These are phyloP conservation scores for Zaprionus camerounensis DNA, from an alignment of 1,140 invertebrate genomes.

Conservation along the genomic window DNA sequence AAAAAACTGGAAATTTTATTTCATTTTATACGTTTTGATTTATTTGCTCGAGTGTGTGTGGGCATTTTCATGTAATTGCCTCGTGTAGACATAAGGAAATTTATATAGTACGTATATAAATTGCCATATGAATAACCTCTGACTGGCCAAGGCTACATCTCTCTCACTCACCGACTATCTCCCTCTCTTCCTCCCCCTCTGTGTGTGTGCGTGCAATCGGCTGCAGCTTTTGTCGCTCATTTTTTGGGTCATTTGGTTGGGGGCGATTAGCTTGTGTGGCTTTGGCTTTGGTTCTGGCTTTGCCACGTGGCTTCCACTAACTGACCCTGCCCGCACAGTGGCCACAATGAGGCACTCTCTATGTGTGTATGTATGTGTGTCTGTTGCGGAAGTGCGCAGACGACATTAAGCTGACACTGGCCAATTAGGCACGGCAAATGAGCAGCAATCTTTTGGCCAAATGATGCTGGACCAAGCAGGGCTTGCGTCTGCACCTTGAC, in stretches of 20 bases:
- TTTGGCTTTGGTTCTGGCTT: constrained; percentile 19
- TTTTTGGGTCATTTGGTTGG: constrained; percentile 76
- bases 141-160: neutral
- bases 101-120: constrained; percentile 54
- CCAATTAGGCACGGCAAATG: constrained; percentile 79
- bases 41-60: constrained; percentile 55
- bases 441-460: constrained; percentile 80
- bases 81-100: constrained; percentile 60
- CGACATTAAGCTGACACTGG: constrained; percentile 79
- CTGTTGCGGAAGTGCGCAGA: constrained; percentile 58
- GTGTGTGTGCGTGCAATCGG: constrained; percentile 60
- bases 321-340: constrained; percentile 35
- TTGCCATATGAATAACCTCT: constrained; percentile 41
- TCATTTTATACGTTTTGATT: constrained; percentile 61
- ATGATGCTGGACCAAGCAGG: constrained; percentile 54
- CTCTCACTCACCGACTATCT: neutral
- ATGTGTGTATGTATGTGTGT: constrained; percentile 15
- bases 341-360: constrained; percentile 12
- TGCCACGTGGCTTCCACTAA: constrained; percentile 26
- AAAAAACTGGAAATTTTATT: constrained; percentile 31
- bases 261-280: constrained; percentile 64
- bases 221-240: constrained; percentile 74
- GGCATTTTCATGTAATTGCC: constrained; percentile 70
- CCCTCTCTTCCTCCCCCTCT: neutral
- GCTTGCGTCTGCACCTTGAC: constrained; percentile 45